phyloP scores from a whole-genome alignment of 1,140 invertebrate genomes.

The Pristionchus pacificus region DNA sequence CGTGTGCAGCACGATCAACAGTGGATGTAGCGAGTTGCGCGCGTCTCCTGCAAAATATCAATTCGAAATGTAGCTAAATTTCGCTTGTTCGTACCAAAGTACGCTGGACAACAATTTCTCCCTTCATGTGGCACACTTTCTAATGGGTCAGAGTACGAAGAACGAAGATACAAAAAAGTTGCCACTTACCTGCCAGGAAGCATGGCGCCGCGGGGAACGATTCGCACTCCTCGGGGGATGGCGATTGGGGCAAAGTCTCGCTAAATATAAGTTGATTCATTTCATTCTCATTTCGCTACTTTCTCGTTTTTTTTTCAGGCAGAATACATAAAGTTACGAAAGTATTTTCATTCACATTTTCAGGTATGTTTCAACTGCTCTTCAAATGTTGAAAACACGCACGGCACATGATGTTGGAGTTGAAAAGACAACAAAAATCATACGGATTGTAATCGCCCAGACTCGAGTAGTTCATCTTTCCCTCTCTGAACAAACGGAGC shows the following conservation, averaged over 20 bases:
- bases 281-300: constrained; percentile 16
- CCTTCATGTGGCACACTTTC: no score
- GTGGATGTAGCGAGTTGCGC: background rate
- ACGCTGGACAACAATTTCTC: no score
- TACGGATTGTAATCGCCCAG: constrained; percentile 41
- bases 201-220: constrained; percentile 40
- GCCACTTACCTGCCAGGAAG: constrained; percentile 47
- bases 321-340: no score
- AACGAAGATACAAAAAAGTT: background rate
- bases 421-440: background rate
- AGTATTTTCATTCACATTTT: no score
- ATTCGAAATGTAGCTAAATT: no score
- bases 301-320: no score
- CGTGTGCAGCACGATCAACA: background rate
- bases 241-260: constrained; percentile 42
- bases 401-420: constrained; percentile 1
- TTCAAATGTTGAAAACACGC: background rate
- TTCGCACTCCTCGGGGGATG: constrained; percentile 47
- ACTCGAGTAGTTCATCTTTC: constrained; percentile 45
- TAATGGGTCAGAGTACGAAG: no score
- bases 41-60: no score
- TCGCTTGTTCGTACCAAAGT: no score
- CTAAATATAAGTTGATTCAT: constrained; percentile 15
- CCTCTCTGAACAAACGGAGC: constrained; percentile 62
- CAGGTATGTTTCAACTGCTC: background rate